These are phyloP conservation scores for Odocoileus virginianus DNA, from an alignment of 2,113 vertebrate genomes.

Conservation along the genomic window DNA sequence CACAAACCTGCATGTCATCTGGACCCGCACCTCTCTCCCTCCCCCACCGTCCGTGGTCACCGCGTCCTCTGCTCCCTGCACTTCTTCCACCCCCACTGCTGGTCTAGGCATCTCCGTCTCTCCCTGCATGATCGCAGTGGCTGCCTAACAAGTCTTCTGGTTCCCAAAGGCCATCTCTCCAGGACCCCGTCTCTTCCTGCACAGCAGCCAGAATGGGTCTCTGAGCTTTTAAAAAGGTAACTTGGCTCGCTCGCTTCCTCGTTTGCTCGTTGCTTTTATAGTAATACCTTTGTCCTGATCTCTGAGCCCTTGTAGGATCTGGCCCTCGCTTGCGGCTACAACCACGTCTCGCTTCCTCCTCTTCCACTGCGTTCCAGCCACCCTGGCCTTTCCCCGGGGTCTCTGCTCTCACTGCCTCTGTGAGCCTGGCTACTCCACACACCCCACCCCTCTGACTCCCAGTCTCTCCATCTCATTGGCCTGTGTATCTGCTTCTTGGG, in stretches of 20 bases:
- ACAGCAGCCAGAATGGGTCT: not conserved
- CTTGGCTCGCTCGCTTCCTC: not conserved
- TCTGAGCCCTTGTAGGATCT: not conserved
- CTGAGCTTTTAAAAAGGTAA: not conserved
- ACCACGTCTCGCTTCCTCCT: not conserved
- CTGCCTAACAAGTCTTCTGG: not conserved
- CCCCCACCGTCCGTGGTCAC: not conserved
- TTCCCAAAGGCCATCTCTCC: not conserved
- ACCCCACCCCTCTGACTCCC: not conserved
- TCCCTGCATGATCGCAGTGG: too few species aligned
- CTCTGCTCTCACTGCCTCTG: too few species aligned
- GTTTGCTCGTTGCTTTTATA: not conserved
- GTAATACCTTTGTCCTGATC: not conserved
- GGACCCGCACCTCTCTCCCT: not conserved
- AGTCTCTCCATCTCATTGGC: not conserved
- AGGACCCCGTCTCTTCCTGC: accelerated
- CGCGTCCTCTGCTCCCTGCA: not conserved
- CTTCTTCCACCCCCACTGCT: too few species aligned
- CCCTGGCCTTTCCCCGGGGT: not conserved
- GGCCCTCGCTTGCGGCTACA: accelerated
- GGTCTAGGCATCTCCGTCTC: not conserved
- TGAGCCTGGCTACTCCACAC: not conserved
- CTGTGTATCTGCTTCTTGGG: not conserved
- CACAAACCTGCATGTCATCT: not conserved
- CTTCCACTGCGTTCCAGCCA: accelerated